Evolutionary conservation across 2,797 vertebrate genomes (phyloP), one percentile per base, ranked within the genome.

Genomic region (Spinus pinus): DNA sequence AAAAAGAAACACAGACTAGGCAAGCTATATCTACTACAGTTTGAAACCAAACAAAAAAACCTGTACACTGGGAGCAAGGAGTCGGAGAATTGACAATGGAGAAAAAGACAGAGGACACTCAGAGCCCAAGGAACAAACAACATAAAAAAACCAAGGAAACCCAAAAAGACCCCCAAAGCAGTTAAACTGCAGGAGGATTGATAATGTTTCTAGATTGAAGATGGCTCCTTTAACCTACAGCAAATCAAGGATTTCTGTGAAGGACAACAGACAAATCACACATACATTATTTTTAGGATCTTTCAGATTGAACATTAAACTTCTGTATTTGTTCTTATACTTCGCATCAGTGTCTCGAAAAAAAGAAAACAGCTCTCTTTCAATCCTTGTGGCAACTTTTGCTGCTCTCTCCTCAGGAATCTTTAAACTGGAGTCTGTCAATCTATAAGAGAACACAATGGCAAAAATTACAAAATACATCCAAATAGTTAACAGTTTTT

Each of bases 251-350:
- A 84, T 53, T 88, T 84, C 44, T 75, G 17, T 50, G 78, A 81
- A 75, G 14, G 35, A 80, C 22, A 51, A 49, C 2, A 94, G 11
- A 77, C 28, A 79, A 86, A 90, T 67, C 64, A 41, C 61, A 98
- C 99, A 97, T 98, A 99, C 99, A 33, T 99, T 99, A 97, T 99
- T 99, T 98, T 99, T 99, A 53, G 98, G 98, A 95, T 99, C 99
- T 98, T 99, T 99, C 44, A 99, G 98, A 97, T 99, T 99, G 96
- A 99, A 99, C 98, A 99, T 99, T 97, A 99, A 97, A 96, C 99
- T 99, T 97, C 99, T 98, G 80, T 99, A 99, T 96, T 99, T 99
- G 98, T 99, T 99, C 97, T 99, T 99, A 96, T 99, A 99, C 94
- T 99, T 99, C 42, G 99, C 98, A 71, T 99, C 99, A 18, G 99